Base-by-base conservation (phyloP, 2,113 vertebrate genomes). In the Parotia lawesii region DNA sequence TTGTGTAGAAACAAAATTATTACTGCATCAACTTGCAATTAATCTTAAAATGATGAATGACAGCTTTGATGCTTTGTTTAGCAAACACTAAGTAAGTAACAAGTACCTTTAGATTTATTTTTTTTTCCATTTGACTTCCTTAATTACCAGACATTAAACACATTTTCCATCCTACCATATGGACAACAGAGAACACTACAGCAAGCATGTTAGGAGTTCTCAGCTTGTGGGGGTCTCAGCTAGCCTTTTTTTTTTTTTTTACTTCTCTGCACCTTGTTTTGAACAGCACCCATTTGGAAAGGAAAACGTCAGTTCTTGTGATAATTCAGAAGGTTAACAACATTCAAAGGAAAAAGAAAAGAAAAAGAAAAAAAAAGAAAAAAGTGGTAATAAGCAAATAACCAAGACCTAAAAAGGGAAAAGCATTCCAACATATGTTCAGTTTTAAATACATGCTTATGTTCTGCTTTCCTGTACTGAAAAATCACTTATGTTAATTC, bases 61-160 rank as follows among this genome's bases (percentile, higher is more conserved):
- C 71, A 90, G 90, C 51, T 88, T 50, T 71, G 44, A 60, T 45
- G 83, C 91, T 96, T 90, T 95, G 71, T 92, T 93, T 93, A 87
- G 69, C 72, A 93, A 91, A 96, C 56, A 90, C 66, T 53, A 89
- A 85, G 44, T n/a, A 90, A 85, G 70, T 73, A 93, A 66, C 54
- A 80, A 80, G 40, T 86, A 90, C 75, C 85, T 92, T 83, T 54
- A 79, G 67, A 76, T 84, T 69, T 85, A 18, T 50, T 45, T 71
- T 72, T 75, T 73, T 50, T 42, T 70, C 44, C 12, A 64, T 78
- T 85, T 87, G 37, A 89, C 58, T 87, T 89, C 77, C 37, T 87
- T 85, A 93, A 94, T 76, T 86, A 70, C 56, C 18, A 80, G 66
- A 66, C 28, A 79, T 80, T 83, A 86, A 94, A 72, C 53, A 76